Percentiles rank a stretch among this genome's conserved stretches.
Evolutionary conservation across 1,140 invertebrate species (phyloP).

Genomic region (Drosophila malerkotliana): DNA sequence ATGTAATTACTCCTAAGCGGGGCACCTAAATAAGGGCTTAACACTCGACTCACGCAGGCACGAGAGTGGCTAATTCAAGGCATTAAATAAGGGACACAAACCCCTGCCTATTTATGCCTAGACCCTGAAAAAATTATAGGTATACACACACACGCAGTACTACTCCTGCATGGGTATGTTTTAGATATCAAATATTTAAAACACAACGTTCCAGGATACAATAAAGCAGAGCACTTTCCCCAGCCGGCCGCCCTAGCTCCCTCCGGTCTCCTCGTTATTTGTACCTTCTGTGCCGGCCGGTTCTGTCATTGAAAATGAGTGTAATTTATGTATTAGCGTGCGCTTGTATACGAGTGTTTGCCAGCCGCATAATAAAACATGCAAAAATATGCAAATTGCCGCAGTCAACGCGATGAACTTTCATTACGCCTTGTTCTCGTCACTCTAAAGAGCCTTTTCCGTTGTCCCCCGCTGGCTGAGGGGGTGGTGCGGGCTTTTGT

Average conservation of each 20-base stretch:
- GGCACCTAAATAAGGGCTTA: slow-evolving; percentile 74
- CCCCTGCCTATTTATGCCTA: slow-evolving; percentile 35
- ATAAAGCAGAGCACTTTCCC: slow-evolving; percentile 65
- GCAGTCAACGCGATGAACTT: slow-evolving; percentile 78
- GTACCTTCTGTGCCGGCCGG: slow-evolving; percentile 27
- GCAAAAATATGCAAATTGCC: slow-evolving; percentile 81
- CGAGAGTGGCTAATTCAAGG: slow-evolving; percentile 54
- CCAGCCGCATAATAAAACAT: slow-evolving; percentile 73
- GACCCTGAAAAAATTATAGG: slow-evolving; percentile 34
- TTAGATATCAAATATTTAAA: slow-evolving; percentile 79
- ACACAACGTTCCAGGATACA: slow-evolving; percentile 64
- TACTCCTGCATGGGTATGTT: slow-evolving; percentile 23
- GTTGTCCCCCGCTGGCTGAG: background rate
- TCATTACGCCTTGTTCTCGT: slow-evolving; percentile 59
- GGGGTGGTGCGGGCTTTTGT: background rate
- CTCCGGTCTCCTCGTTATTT: slow-evolving; percentile 6
- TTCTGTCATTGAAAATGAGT: slow-evolving; percentile 63
- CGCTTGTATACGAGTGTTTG: slow-evolving; percentile 44
- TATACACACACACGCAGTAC: slow-evolving; percentile 17
- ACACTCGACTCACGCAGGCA: slow-evolving; percentile 40
- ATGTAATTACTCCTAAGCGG: slow-evolving; percentile 76
- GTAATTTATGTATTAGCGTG: slow-evolving; percentile 59
- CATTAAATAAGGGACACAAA: slow-evolving; percentile 39
- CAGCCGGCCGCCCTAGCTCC: slow-evolving; percentile 4
- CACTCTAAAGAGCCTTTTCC: slow-evolving; percentile 72